Percentiles rank a stretch among this genome's conserved stretches.
These are phyloP conservation scores for Ophthalmolycus amberensis DNA, from an alignment of 2,113 vertebrate genomes.

Conservation along the genomic window DNA sequence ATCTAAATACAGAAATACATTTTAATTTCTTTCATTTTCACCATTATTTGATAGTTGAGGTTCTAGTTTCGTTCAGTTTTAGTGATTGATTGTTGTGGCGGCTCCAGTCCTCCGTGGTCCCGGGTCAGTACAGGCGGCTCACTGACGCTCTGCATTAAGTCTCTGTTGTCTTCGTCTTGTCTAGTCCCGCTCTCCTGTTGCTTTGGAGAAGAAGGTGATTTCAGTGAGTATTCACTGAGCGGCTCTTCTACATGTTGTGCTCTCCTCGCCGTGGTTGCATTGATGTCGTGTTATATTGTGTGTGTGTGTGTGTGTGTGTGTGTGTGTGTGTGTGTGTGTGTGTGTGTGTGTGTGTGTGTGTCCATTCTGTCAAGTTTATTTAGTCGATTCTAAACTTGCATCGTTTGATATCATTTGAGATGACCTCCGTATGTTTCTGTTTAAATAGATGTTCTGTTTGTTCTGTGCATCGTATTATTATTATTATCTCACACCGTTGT, in stretches of 20 bases:
- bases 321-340: constrained; percentile 1
- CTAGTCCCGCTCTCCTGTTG: constrained; percentile 87
- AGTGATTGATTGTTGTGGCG: too few relatives aligned
- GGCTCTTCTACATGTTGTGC: constrained; percentile 49
- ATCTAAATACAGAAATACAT: not conserved
- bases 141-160: constrained; percentile 64
- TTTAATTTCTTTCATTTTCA: not conserved
- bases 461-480: too few relatives aligned
- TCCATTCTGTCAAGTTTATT: constrained; percentile 47
- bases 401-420: constrained; percentile 38
- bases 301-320: too few relatives aligned
- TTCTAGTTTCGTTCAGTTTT: not conserved
- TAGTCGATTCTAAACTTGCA: constrained; percentile 11
- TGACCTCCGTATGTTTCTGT: constrained; percentile 6
- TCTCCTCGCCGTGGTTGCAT: constrained; percentile 59
- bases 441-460: not conserved
- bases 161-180: constrained; percentile 77
- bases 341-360: constrained; percentile 8
- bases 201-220: constrained; percentile 87
- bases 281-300: constrained; percentile 48
- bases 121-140: too few relatives aligned
- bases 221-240: constrained; percentile 86
- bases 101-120: not conserved
- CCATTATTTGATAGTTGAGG: not conserved
- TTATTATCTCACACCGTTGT: too few relatives aligned